Evolutionary conservation across 2,888 invertebrate genomes (phyloP), one percentile per base, ranked within the genome.

Genomic region (Oscheius onirici): DNA sequence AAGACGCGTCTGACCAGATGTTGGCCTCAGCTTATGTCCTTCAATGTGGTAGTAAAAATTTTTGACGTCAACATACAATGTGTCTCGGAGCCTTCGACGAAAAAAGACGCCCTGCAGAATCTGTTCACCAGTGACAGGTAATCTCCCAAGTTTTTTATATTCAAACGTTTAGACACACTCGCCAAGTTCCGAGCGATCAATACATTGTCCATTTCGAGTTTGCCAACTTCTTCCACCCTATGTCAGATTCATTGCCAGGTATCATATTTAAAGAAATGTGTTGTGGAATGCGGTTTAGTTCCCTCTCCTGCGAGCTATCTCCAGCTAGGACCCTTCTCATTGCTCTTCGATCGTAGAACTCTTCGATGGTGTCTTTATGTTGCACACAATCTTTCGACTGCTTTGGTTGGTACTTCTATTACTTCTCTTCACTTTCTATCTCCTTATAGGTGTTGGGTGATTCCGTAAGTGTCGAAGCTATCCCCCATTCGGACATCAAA

Each of bases 361-460:
- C 91, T 94, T 76, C 90, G 97, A 71, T 99, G 97, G 97, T 91
- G 95, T 69, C 95, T 95, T 87, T 94, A 95, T 41, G 97, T 99
- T 89, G 91, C 92, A 41, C 91, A 96, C 68, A 95, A 94, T 90
- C 91, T 97, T 17, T 91, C 92, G 86, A 92, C 93, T 81, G 92
- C 80, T 24, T 67, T 82, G 60, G 80, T 79, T 20, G 66, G 74
- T 73, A 22, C n/a, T n/a, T 13, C 13, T 34, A 26, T 34, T 28
- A 5, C n/a, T 49, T 11, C 6, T 11, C 6, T 5, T 13, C 3
- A 34, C n/a, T n/a, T n/a, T n/a, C n/a, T 34, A 13, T 22, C 5
- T 52, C 5, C 5, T 26, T 40, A 26, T 20, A 66, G 66, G 66
- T 24, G 2, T 40, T 55, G n/a, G 46, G 57, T 67, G 81, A 52